Percentiles rank a stretch among this genome's conserved stretches.
These are phyloP conservation scores for Trachelus iudaicus DNA, from an alignment of 2,888 invertebrate genomes.

Conservation along the genomic window DNA sequence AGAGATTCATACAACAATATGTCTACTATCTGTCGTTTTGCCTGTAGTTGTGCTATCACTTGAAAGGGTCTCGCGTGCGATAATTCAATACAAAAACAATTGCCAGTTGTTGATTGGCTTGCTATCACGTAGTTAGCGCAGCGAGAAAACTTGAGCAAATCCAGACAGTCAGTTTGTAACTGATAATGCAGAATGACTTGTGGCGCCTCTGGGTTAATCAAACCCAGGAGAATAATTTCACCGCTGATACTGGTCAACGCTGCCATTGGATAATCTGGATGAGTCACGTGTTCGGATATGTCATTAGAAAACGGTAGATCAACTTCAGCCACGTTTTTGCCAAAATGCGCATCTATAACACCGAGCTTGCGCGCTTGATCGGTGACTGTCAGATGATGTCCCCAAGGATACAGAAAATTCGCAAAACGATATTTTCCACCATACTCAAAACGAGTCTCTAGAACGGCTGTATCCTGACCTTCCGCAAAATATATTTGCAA, in stretches of 20 bases:
- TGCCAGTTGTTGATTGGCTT: slow-evolving; percentile 41
- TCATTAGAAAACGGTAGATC: slow-evolving; percentile 37
- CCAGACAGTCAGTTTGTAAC: slow-evolving; percentile 42
- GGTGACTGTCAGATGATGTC: slow-evolving; percentile 44
- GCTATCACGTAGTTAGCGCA: slow-evolving; percentile 42
- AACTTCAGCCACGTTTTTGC: slow-evolving; percentile 34
- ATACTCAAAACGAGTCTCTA: slow-evolving; percentile 27
- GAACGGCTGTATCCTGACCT: slow-evolving; percentile 14
- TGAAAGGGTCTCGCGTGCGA: slow-evolving; percentile 25
- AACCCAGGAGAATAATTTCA: slow-evolving; percentile 44
- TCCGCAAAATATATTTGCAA: slow-evolving; percentile 41
- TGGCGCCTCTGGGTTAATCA: slow-evolving; percentile 38
- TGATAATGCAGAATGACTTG: slow-evolving; percentile 32
- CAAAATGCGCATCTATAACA: slow-evolving; percentile 44
- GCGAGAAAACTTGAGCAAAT: slow-evolving; percentile 53
- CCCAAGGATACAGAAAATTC: slow-evolving; percentile 55
- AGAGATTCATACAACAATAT: slow-evolving; percentile 39
- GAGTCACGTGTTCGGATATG: slow-evolving; percentile 39
- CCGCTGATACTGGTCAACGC: slow-evolving; percentile 41
- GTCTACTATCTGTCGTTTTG: slow-evolving; percentile 38
- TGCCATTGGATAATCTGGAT: slow-evolving; percentile 50
- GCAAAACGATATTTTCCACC: slow-evolving; percentile 42
- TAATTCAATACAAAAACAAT: slow-evolving; percentile 46
- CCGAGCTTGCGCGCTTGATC: slow-evolving; percentile 36
- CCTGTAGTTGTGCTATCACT: slow-evolving; percentile 33